Base-by-base conservation (phyloP, 2,888 invertebrate species). In the Ceriagrion tenellum region DNA sequence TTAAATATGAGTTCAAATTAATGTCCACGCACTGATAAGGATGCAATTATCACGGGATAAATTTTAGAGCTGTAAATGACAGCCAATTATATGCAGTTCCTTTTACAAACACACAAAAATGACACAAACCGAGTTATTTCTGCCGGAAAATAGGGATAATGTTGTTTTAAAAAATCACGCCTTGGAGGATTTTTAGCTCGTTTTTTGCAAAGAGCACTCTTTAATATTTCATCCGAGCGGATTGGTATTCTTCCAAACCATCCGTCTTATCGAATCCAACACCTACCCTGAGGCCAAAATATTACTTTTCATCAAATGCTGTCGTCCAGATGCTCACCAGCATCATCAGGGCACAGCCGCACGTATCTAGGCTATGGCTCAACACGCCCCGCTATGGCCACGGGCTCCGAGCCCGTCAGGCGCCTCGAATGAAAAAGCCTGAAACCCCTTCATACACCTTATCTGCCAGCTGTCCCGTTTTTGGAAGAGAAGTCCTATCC, bases 401-500 rank as follows among this genome's bases (percentile, higher is more conserved):
- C 13, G n/a, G 81, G 81, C 30, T 8, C 30, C 81, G 35, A 26
- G 13, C 30, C 81, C 81, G 35, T 81, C 81, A 81, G 81, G 81
- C 12, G 13, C 30, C 35, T 13, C 81, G 4, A 35, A 81, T 81
- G 81, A 81, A 81, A 13, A 81, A 81, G 30, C 81, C 81, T 81
- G 81, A 1, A 30, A 81, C 35, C 30, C 30, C 35, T 35, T 8
- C 8, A 47, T 35, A 81, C 35, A 74, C 81, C 35, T 30, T 81
- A 81, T 81, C 81, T 81, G 30, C 81, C 81, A 81, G 30, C 81
- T 81, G 81, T 81, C 81, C 81, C 35, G 81, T 81, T 35, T 35
- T 81, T 12, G 81, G 81, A 81, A 81, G 81, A 4, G 81, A 18
- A 81, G 81, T 81, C 81, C 81, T 35, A 81, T 81, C 81, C 81